phyloP scores from a whole-genome alignment of 1,140 invertebrate species.

The Drosophila ambigua region DNA sequence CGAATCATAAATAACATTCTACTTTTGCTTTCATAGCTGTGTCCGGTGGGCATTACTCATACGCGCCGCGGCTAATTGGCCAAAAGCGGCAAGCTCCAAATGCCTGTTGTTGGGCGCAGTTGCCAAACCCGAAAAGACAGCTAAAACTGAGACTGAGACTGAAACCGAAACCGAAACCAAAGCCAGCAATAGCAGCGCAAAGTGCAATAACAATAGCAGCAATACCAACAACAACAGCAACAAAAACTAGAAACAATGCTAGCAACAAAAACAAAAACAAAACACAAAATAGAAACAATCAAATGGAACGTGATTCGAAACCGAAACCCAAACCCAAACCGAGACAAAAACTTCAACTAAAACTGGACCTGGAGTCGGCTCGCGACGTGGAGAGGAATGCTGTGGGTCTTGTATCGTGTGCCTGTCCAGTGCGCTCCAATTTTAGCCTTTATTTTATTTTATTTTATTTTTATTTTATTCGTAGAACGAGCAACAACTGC shows the following conservation, averaged over 20 bases:
- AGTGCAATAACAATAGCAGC: slow-evolving; percentile 62
- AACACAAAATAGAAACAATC: slow-evolving; percentile 49
- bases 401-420: slow-evolving; percentile 32
- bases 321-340: slow-evolving; percentile 55
- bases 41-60: slow-evolving; percentile 63
- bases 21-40: slow-evolving; percentile 47
- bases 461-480: slow-evolving; percentile 39
- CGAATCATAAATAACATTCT: slow-evolving; percentile 77
- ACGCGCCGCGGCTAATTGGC: slow-evolving; percentile 70
- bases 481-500: slow-evolving; percentile 55
- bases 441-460: slow-evolving; percentile 38
- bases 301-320: slow-evolving; percentile 55
- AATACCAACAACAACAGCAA: slow-evolving; percentile 41
- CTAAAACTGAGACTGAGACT: neutral
- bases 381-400: slow-evolving; percentile 21
- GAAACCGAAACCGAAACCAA: slow-evolving; percentile 7
- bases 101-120: slow-evolving; percentile 65
- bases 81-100: slow-evolving; percentile 49
- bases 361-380: slow-evolving; percentile 55
- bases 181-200: slow-evolving; percentile 43
- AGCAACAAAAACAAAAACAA: slow-evolving; percentile 41
- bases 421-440: slow-evolving; percentile 61
- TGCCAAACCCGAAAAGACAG: slow-evolving; percentile 58
- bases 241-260: slow-evolving; percentile 21
- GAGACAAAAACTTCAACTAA: slow-evolving; percentile 24